phyloP scores from a whole-genome alignment of 2,888 invertebrate genomes.

The Periphyllus acericola region DNA sequence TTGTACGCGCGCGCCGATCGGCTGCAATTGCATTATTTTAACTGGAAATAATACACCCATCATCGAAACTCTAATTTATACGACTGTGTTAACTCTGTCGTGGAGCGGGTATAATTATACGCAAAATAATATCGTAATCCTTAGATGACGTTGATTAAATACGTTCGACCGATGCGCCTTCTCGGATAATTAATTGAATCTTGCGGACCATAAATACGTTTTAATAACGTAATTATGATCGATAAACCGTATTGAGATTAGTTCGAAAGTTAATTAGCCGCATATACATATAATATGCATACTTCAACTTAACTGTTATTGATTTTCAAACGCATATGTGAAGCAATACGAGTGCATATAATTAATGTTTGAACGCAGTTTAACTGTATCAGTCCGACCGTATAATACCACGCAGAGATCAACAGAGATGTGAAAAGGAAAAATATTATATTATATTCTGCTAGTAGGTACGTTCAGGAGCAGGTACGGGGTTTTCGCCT shows the following conservation, averaged over 20 bases:
- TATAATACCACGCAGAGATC: too few species aligned
- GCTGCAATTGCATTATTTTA: too few species aligned
- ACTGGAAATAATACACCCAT: neutral
- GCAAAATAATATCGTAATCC: neutral
- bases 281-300: too few species aligned
- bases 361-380: too few species aligned
- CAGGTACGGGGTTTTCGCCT: too few species aligned
- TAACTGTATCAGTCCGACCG: too few species aligned
- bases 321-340: too few species aligned
- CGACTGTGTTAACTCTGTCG: neutral
- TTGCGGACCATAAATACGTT: neutral
- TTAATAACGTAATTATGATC: neutral
- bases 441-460: too few species aligned
- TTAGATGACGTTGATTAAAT: neutral
- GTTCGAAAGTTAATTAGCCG: neutral
- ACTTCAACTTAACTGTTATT: neutral
- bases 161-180: neutral
- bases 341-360: too few species aligned
- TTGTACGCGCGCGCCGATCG: too few species aligned
- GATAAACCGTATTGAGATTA: neutral
- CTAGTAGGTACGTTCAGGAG: too few species aligned
- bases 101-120: neutral
- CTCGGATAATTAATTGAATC: neutral
- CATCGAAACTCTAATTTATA: neutral
- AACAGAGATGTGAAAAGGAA: too few species aligned